Percentiles rank a stretch among this genome's conserved stretches.
phyloP scores from a whole-genome alignment of 2,113 vertebrate species.

The Melanocharis versteri region DNA sequence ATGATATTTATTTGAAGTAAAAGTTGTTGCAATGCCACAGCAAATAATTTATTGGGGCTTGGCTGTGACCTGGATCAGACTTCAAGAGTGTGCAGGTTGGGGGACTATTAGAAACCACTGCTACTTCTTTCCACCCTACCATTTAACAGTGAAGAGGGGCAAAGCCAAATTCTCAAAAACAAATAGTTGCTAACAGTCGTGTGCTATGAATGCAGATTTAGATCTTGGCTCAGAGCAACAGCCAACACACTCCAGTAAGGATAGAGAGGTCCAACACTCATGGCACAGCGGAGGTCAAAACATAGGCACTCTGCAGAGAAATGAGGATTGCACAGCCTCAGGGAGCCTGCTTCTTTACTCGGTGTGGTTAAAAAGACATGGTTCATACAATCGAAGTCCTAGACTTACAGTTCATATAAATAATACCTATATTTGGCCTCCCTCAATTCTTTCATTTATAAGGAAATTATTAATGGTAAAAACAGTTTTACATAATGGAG shows the following conservation, averaged over 20 bases:
- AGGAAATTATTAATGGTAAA: neutral
- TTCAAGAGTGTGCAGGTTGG: neutral
- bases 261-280: accelerated
- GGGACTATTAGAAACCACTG: neutral
- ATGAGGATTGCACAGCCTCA: neutral
- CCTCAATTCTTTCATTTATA: neutral
- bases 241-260: neutral
- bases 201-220: neutral
- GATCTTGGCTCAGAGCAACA: neutral
- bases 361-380: accelerated
- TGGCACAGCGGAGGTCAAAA: neutral
- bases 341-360: neutral
- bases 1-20: neutral
- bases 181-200: accelerated
- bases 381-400: neutral
- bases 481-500: neutral
- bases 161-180: neutral
- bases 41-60: neutral
- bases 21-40: neutral
- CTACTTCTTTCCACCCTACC: neutral
- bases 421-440: neutral
- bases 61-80: neutral
- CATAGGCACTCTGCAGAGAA: accelerated
- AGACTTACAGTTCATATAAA: neutral
- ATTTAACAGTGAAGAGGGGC: neutral